Evolutionary conservation across 2,797 vertebrate genomes (phyloP), one percentile per base, ranked within the genome.

Genomic region (Pristis pectinata): DNA sequence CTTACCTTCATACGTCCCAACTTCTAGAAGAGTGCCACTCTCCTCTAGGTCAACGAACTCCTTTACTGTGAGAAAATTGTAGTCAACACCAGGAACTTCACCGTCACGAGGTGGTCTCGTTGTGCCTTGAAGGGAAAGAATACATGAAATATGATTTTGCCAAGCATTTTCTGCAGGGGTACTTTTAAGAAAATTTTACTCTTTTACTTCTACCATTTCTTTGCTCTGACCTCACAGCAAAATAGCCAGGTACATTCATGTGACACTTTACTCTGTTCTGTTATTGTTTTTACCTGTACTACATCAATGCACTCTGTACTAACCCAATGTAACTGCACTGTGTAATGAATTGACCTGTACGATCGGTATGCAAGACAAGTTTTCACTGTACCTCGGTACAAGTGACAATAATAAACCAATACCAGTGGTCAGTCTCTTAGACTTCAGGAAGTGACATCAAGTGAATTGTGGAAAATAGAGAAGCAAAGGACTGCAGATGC

Each of bases 51-150:
- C 97, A 96, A 98, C 96, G 96, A 99, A 99, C 61, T 99, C 98
- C 95, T 98, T 97, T 95, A 99, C 98, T 93, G 98, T 98, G 95
- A 99, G 97, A 97, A 99, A 99, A 96, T 98, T 98, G 96, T 99
- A 99, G 97, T 99, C 99, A 96, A 99, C 98, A 91, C 98, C 99
- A 95, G 98, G 97, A 96, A 99, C 98, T 97, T 99, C 99, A 97
- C 98, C 98, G 97, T 98, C 98, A 96, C 99, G 97, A 17, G 98
- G 98, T 97, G 97, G 95, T 89, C 99, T 98, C 96, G 99, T 99
- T 94, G 99, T 99, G 98, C 99, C 99, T 99, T 96, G 44, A 96
- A 91, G 95, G 96, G 95, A 95, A 87, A 95, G 95, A 95, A 83
- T 64, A 41, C 56, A 41, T 44, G 37, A 49, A 61, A 53, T 24